Conservation (phyloP, 2,888 invertebrate species). For the Drosophila prostipennis region DNA sequence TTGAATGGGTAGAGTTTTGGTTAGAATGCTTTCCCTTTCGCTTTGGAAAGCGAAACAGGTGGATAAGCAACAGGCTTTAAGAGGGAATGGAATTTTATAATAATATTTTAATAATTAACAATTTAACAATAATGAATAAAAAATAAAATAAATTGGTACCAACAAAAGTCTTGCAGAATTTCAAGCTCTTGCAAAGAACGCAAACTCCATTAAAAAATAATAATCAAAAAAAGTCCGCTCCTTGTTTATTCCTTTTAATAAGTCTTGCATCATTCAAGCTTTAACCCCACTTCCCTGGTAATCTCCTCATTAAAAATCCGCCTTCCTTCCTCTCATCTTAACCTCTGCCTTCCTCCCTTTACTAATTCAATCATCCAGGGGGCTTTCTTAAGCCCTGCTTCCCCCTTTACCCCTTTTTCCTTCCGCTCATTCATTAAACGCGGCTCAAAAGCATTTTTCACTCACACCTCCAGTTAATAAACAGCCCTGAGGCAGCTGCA, state of each 20-base stretch:
- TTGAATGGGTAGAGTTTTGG: conserved; percentile 8
- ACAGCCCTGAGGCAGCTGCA: conserved; percentile 31
- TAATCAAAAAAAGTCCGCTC: background rate
- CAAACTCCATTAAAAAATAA: background rate
- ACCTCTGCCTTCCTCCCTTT: conserved; percentile 14
- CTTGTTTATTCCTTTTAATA: conserved; percentile 15
- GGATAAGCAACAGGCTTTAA: conserved; percentile 12
- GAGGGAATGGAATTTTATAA: no score
- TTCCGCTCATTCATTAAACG: conserved; percentile 59
- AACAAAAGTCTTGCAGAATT: background rate
- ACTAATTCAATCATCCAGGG: conserved; percentile 38
- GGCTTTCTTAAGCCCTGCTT: conserved; percentile 29
- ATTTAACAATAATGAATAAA: background rate
- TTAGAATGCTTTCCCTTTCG: conserved; percentile 22
- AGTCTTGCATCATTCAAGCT: conserved; percentile 8
- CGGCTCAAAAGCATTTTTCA: conserved; percentile 41
- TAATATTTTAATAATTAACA: no score
- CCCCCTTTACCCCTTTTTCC: background rate
- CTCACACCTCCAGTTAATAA: conserved; percentile 59
- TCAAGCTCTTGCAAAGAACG: background rate
- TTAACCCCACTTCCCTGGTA: conserved; percentile 21
- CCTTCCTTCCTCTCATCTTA: conserved; percentile 15
- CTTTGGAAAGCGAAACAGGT: background rate
- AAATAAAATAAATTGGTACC: background rate
- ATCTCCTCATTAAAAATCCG: conserved; percentile 40